These are phyloP conservation scores for Hypsopygia costalis DNA, from an alignment of 2,888 invertebrate genomes.

Conservation along the genomic window DNA sequence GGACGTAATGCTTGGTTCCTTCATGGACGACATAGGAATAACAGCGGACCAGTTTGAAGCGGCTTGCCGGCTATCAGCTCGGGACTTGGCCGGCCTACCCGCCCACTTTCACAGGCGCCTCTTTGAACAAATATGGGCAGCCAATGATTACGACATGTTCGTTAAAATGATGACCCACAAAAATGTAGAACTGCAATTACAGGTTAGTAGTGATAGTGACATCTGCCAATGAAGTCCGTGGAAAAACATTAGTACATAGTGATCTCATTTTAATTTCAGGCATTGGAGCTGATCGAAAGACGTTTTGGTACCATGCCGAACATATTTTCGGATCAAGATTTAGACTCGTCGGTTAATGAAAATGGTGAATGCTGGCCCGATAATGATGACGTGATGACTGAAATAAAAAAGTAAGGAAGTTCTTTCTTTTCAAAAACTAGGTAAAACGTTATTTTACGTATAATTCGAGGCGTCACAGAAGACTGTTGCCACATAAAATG, in stretches of 20 bases:
- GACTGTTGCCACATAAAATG: too few species aligned
- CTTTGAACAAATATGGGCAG: constrained; percentile 92
- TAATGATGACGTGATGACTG: constrained; percentile 81
- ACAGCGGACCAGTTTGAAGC: constrained; percentile 92
- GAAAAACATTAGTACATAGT: too few species aligned
- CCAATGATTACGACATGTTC: constrained; percentile 94
- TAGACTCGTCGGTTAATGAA: constrained; percentile 51
- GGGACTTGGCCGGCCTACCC: constrained; percentile 70
- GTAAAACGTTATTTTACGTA: too few species aligned
- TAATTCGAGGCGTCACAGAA: too few species aligned
- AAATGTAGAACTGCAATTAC: constrained; percentile 93
- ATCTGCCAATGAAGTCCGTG: too few species aligned
- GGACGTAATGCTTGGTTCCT: constrained; percentile 93
- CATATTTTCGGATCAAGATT: constrained; percentile 72
- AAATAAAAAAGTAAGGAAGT: constrained; percentile 82
- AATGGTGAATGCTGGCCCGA: constrained; percentile 62
- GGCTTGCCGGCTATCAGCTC: constrained; percentile 83
- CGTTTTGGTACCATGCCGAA: constrained; percentile 85
- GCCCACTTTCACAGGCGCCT: constrained; percentile 82
- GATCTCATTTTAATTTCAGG: constrained; percentile 80
- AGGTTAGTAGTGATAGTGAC: too few species aligned
- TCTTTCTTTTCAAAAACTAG: too few species aligned
- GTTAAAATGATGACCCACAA: constrained; percentile 96
- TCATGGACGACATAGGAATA: constrained; percentile 96
- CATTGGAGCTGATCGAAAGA: constrained; percentile 90